Evolutionary conservation across 2,113 vertebrate genomes (phyloP).

Genomic region (Hippocampus zosterae): DNA sequence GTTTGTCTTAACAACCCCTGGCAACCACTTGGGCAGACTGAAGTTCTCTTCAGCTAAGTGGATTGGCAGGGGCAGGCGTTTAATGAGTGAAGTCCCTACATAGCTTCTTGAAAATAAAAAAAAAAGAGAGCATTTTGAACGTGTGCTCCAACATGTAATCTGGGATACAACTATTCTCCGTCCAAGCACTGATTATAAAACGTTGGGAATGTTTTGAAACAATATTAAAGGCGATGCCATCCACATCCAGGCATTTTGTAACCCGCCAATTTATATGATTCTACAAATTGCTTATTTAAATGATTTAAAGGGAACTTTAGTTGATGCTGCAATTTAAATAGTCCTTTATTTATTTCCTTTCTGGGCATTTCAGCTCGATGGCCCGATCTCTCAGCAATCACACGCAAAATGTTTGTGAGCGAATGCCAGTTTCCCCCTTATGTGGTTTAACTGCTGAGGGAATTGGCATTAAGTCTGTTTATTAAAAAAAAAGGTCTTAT

Average conservation of each 20-base stretch:
- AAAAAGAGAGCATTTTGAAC: not conserved
- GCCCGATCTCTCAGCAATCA: not conserved
- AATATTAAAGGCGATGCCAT: not conserved
- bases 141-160: not conserved
- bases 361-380: not conserved
- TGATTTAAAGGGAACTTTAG: not conserved
- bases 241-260: not conserved
- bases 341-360: not conserved
- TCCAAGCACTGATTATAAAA: not conserved
- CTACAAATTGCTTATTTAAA: not conserved
- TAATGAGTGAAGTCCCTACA: not conserved
- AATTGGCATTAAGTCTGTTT: not conserved
- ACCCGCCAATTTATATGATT: not conserved
- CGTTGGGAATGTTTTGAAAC: not conserved
- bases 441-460: not conserved
- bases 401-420: not conserved
- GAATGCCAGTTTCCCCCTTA: not conserved
- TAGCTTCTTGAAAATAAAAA: not conserved
- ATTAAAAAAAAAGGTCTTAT: too few relatives aligned
- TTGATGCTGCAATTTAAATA: not conserved
- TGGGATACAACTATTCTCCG: not conserved
- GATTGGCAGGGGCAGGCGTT: slow-evolving; percentile 18
- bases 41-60: slow-evolving; percentile 47
- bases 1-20: slow-evolving; percentile 43
- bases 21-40: slow-evolving; percentile 34